phyloP scores from a whole-genome alignment of 2,888 invertebrate genomes.

The Drosophila prostipennis region DNA sequence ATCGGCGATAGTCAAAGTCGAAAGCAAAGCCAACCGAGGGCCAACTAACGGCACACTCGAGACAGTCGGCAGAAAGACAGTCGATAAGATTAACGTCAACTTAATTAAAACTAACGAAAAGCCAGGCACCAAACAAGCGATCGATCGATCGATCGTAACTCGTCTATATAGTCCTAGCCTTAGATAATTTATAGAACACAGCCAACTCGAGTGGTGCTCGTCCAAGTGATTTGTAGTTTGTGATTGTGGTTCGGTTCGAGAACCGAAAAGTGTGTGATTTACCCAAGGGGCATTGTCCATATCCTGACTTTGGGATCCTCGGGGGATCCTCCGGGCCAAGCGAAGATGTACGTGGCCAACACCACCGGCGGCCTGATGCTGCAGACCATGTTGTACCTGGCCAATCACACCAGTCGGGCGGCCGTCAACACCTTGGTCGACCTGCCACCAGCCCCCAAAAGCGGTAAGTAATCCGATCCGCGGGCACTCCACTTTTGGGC shows the following conservation, averaged over 20 bases:
- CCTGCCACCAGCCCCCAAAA: conserved; percentile 81
- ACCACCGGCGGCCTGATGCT: conserved; percentile 83
- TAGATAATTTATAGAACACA: conserved; percentile 11
- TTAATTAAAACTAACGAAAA: conserved; percentile 36
- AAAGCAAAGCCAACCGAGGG: not conserved
- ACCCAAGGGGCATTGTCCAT: not conserved
- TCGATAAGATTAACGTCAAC: conserved; percentile 44
- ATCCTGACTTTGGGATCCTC: not conserved
- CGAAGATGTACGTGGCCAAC: conserved; percentile 81
- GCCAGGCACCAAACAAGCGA: conserved; percentile 5
- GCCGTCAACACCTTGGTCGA: conserved; percentile 81
- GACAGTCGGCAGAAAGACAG: conserved; percentile 16
- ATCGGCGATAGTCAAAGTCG: not conserved
- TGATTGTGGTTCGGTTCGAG: conserved; percentile 4
- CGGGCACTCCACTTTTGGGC: not conserved
- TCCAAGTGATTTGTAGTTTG: conserved; percentile 22
- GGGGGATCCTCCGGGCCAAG: not conserved
- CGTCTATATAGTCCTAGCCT: conserved; percentile 7
- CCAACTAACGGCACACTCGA: conserved; percentile 19
- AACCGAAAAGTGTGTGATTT: not conserved
- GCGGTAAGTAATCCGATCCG: conserved; percentile 79
- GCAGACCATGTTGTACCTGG: conserved; percentile 84
- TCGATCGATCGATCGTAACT: conserved; percentile 11
- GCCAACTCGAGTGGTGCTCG: conserved; percentile 20
- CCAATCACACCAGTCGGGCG: conserved; percentile 82